Conservation (phyloP, 2,797 vertebrate species). For the Bufotes viridis region DNA sequence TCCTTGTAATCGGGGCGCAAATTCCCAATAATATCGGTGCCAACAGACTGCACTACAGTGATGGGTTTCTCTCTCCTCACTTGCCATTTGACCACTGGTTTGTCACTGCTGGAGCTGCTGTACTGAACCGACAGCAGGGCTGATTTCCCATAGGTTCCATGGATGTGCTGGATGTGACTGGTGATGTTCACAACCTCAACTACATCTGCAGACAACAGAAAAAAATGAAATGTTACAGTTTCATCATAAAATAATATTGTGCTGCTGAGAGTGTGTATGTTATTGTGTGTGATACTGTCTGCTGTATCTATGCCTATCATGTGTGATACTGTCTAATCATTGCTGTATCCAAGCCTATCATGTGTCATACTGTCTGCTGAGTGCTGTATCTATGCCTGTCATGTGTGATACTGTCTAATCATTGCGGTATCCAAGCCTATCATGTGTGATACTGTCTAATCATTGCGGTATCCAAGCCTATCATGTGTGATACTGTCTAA, state of each 20-base stretch:
- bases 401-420: too few species aligned
- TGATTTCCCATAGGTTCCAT: conserved; percentile 85
- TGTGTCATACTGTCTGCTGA: not conserved
- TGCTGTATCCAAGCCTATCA: not conserved
- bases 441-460: too few species aligned
- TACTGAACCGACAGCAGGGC: conserved; percentile 93
- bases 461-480: too few species aligned
- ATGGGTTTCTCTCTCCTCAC: conserved; percentile 89
- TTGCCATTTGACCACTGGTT: conserved; percentile 97
- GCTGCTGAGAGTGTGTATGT: not conserved
- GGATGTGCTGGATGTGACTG: conserved; percentile 83
- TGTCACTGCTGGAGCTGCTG: conserved; percentile 88
- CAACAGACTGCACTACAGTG: conserved; percentile 94
- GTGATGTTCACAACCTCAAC: conserved; percentile 91
- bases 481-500: too few species aligned
- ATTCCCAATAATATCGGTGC: conserved; percentile 92
- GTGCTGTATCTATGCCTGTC: too few species aligned
- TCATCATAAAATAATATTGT: not conserved
- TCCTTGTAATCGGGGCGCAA: conserved; percentile 90
- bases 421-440: too few species aligned
- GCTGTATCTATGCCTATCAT: not conserved
- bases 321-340: not conserved
- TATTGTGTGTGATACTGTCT: not conserved
- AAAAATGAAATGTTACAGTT: not conserved
- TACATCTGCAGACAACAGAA: conserved; percentile 71